Base-by-base conservation (phyloP, 2,888 invertebrate genomes). In the Thereva unica region DNA sequence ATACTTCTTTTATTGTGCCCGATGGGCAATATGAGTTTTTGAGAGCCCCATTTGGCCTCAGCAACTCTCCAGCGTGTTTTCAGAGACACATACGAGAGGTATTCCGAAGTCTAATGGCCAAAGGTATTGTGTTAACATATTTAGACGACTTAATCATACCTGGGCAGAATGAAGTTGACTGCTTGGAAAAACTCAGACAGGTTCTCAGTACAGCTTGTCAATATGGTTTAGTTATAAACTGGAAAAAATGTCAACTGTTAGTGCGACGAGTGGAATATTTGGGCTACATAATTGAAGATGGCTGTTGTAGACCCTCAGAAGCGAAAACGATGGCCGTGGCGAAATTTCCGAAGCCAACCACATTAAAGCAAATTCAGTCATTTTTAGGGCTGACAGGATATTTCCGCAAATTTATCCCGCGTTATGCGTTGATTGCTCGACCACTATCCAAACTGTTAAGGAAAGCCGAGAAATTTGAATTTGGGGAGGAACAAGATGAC, bases 31-130 rank as follows among this genome's bases (percentile, higher is more conserved):
- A 23, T 23, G 2, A 23, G 23, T 23, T 23, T 23, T 23, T 23
- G 23, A 74, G 70, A 69, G 74, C 73, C 56, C 78, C 79, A 0
- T 81, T 80, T 72, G 80, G 79, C 5, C 53, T 78, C 4, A 76
- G 75, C 49, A 78, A 75, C 23, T 73, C 72, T 4, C 79, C 79
- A 8, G 71, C 74, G 9, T 72, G 75, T 34, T 78, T 79, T 56
- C 76, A 72, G 34, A 57, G 77, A 38, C 9, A 35, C 7, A 12
- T 67, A 4, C 55, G 52, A 4, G 40, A 4, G 1, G 45, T 52
- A 7, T 67, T 61, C 49, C 41, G 59, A 55, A 55, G 63, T 47
- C n/a, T 63, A 4, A 49, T 67, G 23, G 10, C 38, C 4, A 37
- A 66, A 35, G 66, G 47, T 38, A 12, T 45, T 8, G 45, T 64